A percentile compares a stretch with the other conserved stretches of the same genome.
phyloP scores from a whole-genome alignment of 2,888 invertebrate species.

The Bembecia ichneumoniformis region DNA sequence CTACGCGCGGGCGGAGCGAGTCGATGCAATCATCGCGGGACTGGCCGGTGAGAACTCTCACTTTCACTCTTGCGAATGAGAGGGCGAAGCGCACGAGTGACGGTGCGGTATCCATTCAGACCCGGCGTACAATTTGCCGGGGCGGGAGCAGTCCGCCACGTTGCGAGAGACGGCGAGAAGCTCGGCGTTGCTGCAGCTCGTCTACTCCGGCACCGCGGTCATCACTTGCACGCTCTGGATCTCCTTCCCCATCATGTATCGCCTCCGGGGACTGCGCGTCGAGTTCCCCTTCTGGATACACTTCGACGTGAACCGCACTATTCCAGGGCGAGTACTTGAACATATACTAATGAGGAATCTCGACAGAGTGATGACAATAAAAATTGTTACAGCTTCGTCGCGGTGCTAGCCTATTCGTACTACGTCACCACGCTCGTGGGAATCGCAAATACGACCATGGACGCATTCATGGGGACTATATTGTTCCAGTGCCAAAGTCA shows the following conservation, averaged over 20 bases:
- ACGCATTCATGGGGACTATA: constrained; percentile 55
- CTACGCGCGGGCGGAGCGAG: constrained; percentile 22
- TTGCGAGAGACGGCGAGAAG: constrained; percentile 10
- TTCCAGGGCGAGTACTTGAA: constrained; percentile 12
- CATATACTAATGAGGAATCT: background rate
- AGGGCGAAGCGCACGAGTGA: no score
- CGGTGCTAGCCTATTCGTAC: constrained; percentile 45
- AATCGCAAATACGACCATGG: constrained; percentile 63
- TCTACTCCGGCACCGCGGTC: constrained; percentile 31
- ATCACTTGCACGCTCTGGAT: constrained; percentile 49
- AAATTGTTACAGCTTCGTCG: constrained; percentile 28
- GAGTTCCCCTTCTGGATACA: constrained; percentile 31
- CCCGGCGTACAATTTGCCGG: background rate
- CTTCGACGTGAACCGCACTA: constrained; percentile 15
- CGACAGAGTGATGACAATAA: no score
- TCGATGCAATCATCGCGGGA: constrained; percentile 21
- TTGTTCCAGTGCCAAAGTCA: constrained; percentile 50
- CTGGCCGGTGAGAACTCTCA: constrained; percentile 20
- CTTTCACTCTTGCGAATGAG: no score
- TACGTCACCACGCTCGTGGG: constrained; percentile 55
- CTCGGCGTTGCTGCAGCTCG: constrained; percentile 12
- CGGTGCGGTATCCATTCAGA: background rate
- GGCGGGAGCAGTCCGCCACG: constrained; percentile 1
- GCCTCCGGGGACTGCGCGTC: constrained; percentile 21
- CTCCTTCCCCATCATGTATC: constrained; percentile 30